phyloP scores from a whole-genome alignment of 2,888 invertebrate species.

The Lycaena phlaeas region DNA sequence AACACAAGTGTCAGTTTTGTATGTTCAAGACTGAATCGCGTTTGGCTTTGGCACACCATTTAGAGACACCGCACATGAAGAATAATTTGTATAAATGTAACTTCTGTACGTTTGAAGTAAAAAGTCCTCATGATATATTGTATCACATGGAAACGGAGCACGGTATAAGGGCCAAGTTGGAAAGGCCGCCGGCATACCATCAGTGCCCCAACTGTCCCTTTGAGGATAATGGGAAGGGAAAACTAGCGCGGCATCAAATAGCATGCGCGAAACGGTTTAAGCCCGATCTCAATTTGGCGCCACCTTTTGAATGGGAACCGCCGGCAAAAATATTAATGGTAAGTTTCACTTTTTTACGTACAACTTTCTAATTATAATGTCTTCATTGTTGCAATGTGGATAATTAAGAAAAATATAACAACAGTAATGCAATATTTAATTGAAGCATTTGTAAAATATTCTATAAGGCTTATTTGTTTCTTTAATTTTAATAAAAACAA shows the following conservation, averaged over 20 bases:
- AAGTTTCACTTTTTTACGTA: slow-evolving; percentile 39
- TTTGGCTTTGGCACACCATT: slow-evolving; percentile 87
- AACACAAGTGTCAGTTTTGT: slow-evolving; percentile 90
- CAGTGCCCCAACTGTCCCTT: slow-evolving; percentile 95
- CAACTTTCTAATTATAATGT: too few relatives aligned
- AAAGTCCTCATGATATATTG: slow-evolving; percentile 89
- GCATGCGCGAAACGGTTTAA: slow-evolving; percentile 93
- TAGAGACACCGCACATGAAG: slow-evolving; percentile 93
- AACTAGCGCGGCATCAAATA: slow-evolving; percentile 88
- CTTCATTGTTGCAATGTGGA: too few relatives aligned
- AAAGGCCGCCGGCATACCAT: slow-evolving; percentile 89
- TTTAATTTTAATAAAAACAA: too few relatives aligned
- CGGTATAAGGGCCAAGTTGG: slow-evolving; percentile 85
- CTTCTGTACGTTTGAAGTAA: slow-evolving; percentile 85
- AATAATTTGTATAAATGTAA: slow-evolving; percentile 90
- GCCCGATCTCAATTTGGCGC: slow-evolving; percentile 88
- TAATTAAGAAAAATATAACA: too few relatives aligned
- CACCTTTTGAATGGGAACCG: slow-evolving; percentile 92
- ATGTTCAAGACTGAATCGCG: slow-evolving; percentile 91
- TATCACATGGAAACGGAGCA: slow-evolving; percentile 95
- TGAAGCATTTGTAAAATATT: too few relatives aligned
- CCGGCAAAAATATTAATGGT: slow-evolving; percentile 93
- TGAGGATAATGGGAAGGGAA: slow-evolving; percentile 94
- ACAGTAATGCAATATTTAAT: too few relatives aligned
- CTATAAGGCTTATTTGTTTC: too few relatives aligned